Evolutionary conservation across 2,888 invertebrate genomes (phyloP), one percentile per base, ranked within the genome.

Genomic region (Sabatieria punctata): DNA sequence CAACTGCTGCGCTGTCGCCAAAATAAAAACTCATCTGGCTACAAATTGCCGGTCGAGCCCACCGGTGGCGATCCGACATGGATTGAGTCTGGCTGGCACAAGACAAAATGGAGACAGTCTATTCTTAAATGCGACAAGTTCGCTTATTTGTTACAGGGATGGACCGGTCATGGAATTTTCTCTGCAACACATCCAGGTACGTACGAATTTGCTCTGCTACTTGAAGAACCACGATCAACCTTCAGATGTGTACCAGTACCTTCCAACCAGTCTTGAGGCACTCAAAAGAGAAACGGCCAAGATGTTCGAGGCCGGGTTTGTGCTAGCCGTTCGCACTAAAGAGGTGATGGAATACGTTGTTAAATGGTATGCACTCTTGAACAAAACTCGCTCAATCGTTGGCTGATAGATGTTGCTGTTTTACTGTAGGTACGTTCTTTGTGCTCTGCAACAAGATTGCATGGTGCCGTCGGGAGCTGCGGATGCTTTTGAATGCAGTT

Each of bases 371-470:
- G 42, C 4, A 39, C 8, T 21, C 27, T 4, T 15, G 8, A 42
- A 26, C n/a, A 18, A 11, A 30, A 8, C 8, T 30, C 8, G 8
- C 30, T 8, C 8, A 30, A 30, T 11, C 30, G 8, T 30, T 30
- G 30, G 8, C 8, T 30, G 8, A 8, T 30, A 11, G 8, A 11
- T 15, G 8, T 30, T 30, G 8, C 30, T 11, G 8, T 11, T 15
- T 30, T 11, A 11, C 15, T 30, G 24, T 26, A 55, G 55, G 55
- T 56, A 65, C 30, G 53, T 62, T 8, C 49, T 62, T 6, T 68
- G 68, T 52, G 60, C 64, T 4, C 45, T 65, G 39, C 60, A 67
- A 45, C 51, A 60, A 40, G 52, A 55, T 2, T 68, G 68, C 49
- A 57, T 68, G 48, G 57, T 60, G 1, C 68, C 67, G 2, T 47